A percentile compares a stretch with the other conserved stretches of the same genome.
These are phyloP conservation scores for Tachina fera DNA, from an alignment of 2,888 invertebrate genomes.

Conservation along the genomic window DNA sequence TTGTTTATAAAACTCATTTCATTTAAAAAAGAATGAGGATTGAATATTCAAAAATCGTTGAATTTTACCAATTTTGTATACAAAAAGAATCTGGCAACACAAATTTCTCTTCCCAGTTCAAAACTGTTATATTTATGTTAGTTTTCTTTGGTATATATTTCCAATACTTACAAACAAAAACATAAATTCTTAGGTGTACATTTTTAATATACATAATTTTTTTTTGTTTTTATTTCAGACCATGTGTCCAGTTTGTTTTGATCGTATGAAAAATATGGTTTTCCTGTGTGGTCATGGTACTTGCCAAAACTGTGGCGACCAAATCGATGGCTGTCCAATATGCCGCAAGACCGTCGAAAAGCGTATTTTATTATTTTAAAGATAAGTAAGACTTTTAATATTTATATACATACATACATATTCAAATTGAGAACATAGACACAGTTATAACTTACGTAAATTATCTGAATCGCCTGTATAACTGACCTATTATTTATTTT, in stretches of 20 bases:
- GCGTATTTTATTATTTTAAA: conserved; percentile 93
- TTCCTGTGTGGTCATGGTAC: conserved; percentile 99
- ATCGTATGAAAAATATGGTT: conserved; percentile 99
- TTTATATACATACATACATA: conserved; percentile 4
- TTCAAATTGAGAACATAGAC: conserved; percentile 12
- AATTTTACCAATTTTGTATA: no score
- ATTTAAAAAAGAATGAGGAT: no score
- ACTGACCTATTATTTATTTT: conserved; percentile 35
- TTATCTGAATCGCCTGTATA: conserved; percentile 37
- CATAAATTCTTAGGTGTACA: background rate
- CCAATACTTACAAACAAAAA: no score
- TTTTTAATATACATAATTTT: background rate
- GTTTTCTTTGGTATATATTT: no score
- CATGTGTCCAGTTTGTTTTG: conserved; percentile 99
- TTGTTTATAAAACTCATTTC: no score
- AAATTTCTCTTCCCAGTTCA: no score
- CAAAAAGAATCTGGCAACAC: no score
- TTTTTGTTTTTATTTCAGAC: conserved; percentile 87
- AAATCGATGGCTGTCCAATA: conserved; percentile 98
- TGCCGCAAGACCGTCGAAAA: conserved; percentile 98
- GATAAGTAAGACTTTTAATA: background rate
- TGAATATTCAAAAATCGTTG: no score
- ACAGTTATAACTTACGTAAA: background rate
- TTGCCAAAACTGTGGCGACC: conserved; percentile 99
- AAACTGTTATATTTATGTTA: no score